phyloP scores from a whole-genome alignment of 1,140 invertebrate genomes.

The Pararge aegeria region DNA sequence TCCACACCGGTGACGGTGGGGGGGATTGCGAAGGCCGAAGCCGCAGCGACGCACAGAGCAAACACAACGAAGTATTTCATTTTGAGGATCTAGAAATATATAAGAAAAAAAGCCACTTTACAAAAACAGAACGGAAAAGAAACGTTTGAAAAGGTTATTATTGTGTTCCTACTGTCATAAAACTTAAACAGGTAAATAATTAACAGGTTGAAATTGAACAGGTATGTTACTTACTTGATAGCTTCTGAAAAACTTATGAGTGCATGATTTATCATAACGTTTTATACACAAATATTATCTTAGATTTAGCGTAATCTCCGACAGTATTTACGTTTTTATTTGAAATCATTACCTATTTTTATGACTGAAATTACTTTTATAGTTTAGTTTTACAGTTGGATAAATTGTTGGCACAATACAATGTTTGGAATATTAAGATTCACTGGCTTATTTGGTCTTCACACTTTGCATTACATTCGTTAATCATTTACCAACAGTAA shows the following conservation, averaged over 20 bases:
- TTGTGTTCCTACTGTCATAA: too few relatives aligned
- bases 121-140: too few relatives aligned
- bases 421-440: too few relatives aligned
- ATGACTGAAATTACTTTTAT: background rate
- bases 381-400: too few relatives aligned
- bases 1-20: conserved; percentile 21
- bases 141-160: too few relatives aligned
- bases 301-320: background rate
- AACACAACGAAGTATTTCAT: conserved; percentile 28
- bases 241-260: background rate
- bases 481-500: too few relatives aligned
- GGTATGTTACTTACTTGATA: too few relatives aligned
- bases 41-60: conserved; percentile 49
- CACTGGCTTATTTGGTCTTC: too few relatives aligned
- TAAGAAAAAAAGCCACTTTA: background rate
- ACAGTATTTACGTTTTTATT: conserved; percentile 1
- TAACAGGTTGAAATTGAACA: too few relatives aligned
- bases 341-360: background rate
- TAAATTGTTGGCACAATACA: too few relatives aligned
- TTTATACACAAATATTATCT: conserved; percentile 6
- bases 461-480: too few relatives aligned
- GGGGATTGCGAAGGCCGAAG: conserved; percentile 41
- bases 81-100: background rate
- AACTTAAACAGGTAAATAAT: too few relatives aligned
- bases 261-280: background rate